Percentiles rank a stretch among this genome's conserved stretches.
Conservation (phyloP, 1,140 invertebrate genomes). For the Drosophila arizonae region DNA sequence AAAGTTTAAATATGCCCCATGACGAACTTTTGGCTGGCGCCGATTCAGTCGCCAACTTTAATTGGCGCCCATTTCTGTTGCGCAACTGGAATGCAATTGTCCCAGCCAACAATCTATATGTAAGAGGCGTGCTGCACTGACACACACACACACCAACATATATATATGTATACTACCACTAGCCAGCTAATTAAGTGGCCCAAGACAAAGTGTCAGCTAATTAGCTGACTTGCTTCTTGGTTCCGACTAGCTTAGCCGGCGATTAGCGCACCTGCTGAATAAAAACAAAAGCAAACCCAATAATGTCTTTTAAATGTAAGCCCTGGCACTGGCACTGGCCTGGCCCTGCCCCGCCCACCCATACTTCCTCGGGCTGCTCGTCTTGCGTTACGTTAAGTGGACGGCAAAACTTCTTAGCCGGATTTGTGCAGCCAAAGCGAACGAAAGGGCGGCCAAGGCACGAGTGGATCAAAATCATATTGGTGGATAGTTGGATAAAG, state of each 20-base stretch:
- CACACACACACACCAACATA: background rate
- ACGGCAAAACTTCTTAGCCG: conserved; percentile 64
- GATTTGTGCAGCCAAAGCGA: conserved; percentile 44
- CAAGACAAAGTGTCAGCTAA: conserved; percentile 77
- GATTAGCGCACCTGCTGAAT: conserved; percentile 67
- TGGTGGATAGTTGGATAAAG: background rate
- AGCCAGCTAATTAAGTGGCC: conserved; percentile 72
- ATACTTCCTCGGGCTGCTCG: background rate
- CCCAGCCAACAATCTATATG: conserved; percentile 75
- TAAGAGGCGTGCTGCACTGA: conserved; percentile 68
- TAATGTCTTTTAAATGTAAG: conserved; percentile 71
- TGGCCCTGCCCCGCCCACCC: background rate
- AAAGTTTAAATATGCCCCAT: conserved; percentile 75
- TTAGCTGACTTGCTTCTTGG: conserved; percentile 65
- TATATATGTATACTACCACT: background rate
- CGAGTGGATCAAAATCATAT: conserved; percentile 27
- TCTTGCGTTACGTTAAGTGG: conserved; percentile 50
- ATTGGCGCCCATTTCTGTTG: conserved; percentile 79
- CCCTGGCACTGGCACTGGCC: background rate
- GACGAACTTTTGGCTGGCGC: conserved; percentile 70
- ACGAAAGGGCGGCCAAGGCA: conserved; percentile 34
- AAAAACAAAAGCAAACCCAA: conserved; percentile 65
- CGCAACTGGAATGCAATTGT: conserved; percentile 81
- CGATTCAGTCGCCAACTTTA: conserved; percentile 69
- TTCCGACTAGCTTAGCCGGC: conserved; percentile 61